These are phyloP conservation scores for Chymomyza costata DNA, from an alignment of 1,140 invertebrate species.

Conservation along the genomic window DNA sequence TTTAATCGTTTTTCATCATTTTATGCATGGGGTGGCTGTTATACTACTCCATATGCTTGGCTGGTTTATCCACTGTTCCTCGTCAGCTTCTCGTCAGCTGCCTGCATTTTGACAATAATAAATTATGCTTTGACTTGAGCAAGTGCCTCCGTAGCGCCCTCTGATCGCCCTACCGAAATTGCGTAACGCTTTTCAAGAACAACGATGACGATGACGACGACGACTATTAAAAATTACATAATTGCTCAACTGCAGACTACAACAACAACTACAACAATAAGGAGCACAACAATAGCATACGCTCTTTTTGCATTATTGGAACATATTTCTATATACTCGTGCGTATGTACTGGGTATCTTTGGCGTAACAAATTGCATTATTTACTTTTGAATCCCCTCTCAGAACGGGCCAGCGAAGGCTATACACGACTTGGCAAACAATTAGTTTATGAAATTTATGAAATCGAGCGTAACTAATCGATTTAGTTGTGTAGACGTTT, in stretches of 20 bases:
- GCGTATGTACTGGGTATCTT: background rate
- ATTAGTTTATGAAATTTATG: conserved; percentile 65
- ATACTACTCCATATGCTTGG: no score
- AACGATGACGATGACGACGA: conserved; percentile 15
- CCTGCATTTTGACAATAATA: conserved; percentile 54
- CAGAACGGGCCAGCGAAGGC: conserved; percentile 28
- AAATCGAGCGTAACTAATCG: conserved; percentile 60
- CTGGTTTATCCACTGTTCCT: no score
- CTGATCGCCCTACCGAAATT: conserved; percentile 29
- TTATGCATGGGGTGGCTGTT: conserved; percentile 24
- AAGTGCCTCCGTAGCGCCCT: conserved; percentile 12
- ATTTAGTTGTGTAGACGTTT: conserved; percentile 27
- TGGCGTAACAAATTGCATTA: conserved; percentile 60
- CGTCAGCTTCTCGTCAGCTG: conserved; percentile 14
- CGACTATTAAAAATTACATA: conserved; percentile 68
- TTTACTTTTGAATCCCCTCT: conserved; percentile 57
- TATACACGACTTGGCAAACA: conserved; percentile 40
- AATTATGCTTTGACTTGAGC: conserved; percentile 61
- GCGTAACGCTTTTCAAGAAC: conserved; percentile 34
- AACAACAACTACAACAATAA: conserved; percentile 28
- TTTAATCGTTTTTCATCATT: conserved; percentile 48
- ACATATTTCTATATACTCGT: conserved; percentile 10
- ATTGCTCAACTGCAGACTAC: conserved; percentile 56
- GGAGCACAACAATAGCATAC: conserved; percentile 14
- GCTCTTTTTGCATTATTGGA: conserved; percentile 7